Base-by-base conservation (phyloP, 2,888 invertebrate genomes). In the Maniola hyperantus region DNA sequence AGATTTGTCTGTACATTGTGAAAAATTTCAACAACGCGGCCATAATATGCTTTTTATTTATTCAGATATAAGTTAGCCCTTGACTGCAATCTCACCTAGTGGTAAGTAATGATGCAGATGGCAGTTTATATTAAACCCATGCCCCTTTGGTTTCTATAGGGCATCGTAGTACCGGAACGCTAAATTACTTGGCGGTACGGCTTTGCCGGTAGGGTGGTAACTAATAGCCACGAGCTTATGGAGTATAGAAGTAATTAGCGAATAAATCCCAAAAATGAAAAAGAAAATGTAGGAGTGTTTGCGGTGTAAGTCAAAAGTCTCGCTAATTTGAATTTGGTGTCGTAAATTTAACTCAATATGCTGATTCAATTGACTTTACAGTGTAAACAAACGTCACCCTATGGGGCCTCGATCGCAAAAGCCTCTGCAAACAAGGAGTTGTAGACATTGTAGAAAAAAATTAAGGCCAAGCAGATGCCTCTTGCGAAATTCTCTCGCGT, bases 401-500 rank as follows among this genome's bases (percentile, higher is more conserved):
- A 87, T 80, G 83, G 83, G 82, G 89, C 90, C 89, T 85, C 89
- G 84, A 79, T 80, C 77, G 84, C 87, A 84, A 87, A 86, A 85
- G 83, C 81, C 83, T 86, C 79, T 63, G 76, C 83, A 84, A 84
- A 86, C 80, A 87, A 82, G 75, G 73, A 80, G 75, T 80, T 82
- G 79, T 77, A 79, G 80, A 84, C 84, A 88, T 80, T 76, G 75
- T 73, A 74, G 77, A 81, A 83, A 85, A 88, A 86, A 85, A 84
- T 83, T 81, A 81, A 83, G 83, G 81, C 81, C 81, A 79, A 78
- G 79, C 80, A 79, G 83, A 86, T 83, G 84, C 83, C 83, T 83
- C 83, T 79, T 79, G 88, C 84, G 77, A 83, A 88, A 85, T 85
- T 81, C 83, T 80, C 83, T 82, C 81, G 83, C 83, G 78, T 78